Percentiles rank a stretch among this genome's conserved stretches.
These are phyloP conservation scores for Drosophila imparisetae DNA, from an alignment of 2,888 invertebrate genomes.

Conservation along the genomic window DNA sequence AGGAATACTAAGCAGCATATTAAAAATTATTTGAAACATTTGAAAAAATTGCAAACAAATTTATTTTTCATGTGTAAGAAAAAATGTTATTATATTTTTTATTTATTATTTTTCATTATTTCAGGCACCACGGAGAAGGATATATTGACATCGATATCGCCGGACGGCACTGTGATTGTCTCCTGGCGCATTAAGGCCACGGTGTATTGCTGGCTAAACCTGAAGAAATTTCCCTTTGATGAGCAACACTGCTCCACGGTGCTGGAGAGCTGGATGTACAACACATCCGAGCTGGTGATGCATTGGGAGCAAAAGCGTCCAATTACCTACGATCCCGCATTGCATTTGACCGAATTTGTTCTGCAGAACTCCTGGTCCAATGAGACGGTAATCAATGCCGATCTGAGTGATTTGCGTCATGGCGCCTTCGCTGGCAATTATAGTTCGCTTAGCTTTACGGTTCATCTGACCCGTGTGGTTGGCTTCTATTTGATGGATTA, in stretches of 20 bases:
- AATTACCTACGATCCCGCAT: slow-evolving; percentile 90
- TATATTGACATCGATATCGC: slow-evolving; percentile 91
- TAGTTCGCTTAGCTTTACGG: slow-evolving; percentile 91
- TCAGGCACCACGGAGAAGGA: slow-evolving; percentile 90
- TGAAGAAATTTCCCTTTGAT: slow-evolving; percentile 95
- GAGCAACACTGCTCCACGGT: slow-evolving; percentile 92
- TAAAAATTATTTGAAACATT: neutral
- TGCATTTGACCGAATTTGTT: slow-evolving; percentile 93
- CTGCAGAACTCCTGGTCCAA: slow-evolving; percentile 90
- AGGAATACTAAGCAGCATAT: neutral
- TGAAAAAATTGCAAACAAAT: neutral
- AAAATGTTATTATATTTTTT: neutral
- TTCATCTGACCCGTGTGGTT: slow-evolving; percentile 91
- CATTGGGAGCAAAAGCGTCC: slow-evolving; percentile 91
- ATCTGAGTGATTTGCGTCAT: slow-evolving; percentile 88
- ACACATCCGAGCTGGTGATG: slow-evolving; percentile 89
- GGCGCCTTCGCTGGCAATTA: slow-evolving; percentile 93
- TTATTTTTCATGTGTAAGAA: neutral
- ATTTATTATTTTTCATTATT: neutral
- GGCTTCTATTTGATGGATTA: slow-evolving; percentile 95
- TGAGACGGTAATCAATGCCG: slow-evolving; percentile 89
- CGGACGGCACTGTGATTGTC: slow-evolving; percentile 91
- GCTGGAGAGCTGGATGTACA: slow-evolving; percentile 94
- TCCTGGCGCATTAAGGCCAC: slow-evolving; percentile 92
- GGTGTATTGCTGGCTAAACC: slow-evolving; percentile 93